Evolutionary conservation across 2,888 invertebrate species (phyloP).

Genomic region (Dyspetes luteomarginatus): DNA sequence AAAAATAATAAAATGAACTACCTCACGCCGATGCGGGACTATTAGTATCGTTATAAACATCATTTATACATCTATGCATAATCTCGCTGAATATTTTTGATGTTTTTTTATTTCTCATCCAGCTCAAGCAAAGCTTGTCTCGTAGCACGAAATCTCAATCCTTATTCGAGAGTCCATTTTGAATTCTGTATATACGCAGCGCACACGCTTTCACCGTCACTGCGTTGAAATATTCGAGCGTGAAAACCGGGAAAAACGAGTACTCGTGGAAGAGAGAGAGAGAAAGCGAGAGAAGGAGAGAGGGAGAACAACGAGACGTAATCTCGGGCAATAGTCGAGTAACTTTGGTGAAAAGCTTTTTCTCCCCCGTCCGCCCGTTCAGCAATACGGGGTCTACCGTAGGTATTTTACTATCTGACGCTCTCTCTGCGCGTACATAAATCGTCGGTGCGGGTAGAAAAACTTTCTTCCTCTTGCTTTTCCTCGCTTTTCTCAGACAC

Average conservation of each 20-base stretch:
- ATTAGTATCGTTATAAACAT: neutral
- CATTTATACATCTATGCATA: neutral
- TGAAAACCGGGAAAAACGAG: slow-evolving; percentile 38
- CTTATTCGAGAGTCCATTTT: slow-evolving; percentile 25
- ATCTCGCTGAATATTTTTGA: neutral
- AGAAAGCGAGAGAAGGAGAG: slow-evolving; percentile 35
- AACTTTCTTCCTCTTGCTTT: slow-evolving; percentile 63
- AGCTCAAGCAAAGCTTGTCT: neutral
- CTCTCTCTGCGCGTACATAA: slow-evolving; percentile 60
- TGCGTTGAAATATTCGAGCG: slow-evolving; percentile 30
- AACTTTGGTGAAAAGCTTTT: slow-evolving; percentile 65
- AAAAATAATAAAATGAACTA: too few relatives aligned
- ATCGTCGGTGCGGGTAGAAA: slow-evolving; percentile 63
- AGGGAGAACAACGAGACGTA: slow-evolving; percentile 58
- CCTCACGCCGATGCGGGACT: neutral
- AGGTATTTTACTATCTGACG: slow-evolving; percentile 61
- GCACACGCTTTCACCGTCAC: slow-evolving; percentile 3
- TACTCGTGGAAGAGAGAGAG: slow-evolving; percentile 6
- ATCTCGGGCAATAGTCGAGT: slow-evolving; percentile 65
- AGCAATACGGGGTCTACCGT: slow-evolving; percentile 10
- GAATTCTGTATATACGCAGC: slow-evolving; percentile 10
- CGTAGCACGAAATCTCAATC: neutral
- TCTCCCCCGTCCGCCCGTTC: slow-evolving; percentile 11
- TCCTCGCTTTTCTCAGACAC: slow-evolving; percentile 47
- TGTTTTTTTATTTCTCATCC: neutral